Base-by-base conservation (phyloP, 2,113 vertebrate genomes). In the Trachemys scripta region DNA sequence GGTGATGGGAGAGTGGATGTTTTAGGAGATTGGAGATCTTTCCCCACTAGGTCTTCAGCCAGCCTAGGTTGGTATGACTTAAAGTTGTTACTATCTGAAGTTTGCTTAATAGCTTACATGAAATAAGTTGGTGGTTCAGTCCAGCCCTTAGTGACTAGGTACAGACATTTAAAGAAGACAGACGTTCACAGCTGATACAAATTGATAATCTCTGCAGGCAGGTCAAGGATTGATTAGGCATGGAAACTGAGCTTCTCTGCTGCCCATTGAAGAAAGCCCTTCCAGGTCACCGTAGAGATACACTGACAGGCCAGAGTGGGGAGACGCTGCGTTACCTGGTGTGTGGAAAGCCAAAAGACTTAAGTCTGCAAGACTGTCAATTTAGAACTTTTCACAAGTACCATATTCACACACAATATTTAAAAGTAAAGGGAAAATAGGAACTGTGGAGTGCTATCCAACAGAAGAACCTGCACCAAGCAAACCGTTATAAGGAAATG, bases 381-480 rank as follows among this genome's bases (percentile, higher is more conserved):
- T 47, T 19, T 13, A 16, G 81, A 6, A n/a, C 17, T 62, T 84
- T 51, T 51, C 19, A 80, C 1, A 0, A 89, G 31, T 2, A 4
- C 45, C 69, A 2, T 72, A 14, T 51, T 90, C 25, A 82, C 62
- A 83, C 49, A 29, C 6, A 11, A 38, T 20, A 49, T 85, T 88
- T 92, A 86, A 83, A 94, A 56, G 27, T 42, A 62, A 92, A 87
- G 82, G 90, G 57, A 11, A 85, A 78, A 92, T 90, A 78, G 8
- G 17, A 78, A 56, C 20, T 78, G 53, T 84, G 47, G 59, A 81
- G 91, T 54, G 53, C 53, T 89, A 7, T 59, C 12, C 42, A 81
- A 29, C 50, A 76, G 82, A 79, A 92, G 69, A 92, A 89, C 10
- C 53, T 83, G 4, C 53, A 62, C 45, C 14, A 78, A 90, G 49